Percentiles rank a stretch among this genome's conserved stretches.
Evolutionary conservation across 2,888 invertebrate genomes (phyloP).

Genomic region (Euphydryas editha): DNA sequence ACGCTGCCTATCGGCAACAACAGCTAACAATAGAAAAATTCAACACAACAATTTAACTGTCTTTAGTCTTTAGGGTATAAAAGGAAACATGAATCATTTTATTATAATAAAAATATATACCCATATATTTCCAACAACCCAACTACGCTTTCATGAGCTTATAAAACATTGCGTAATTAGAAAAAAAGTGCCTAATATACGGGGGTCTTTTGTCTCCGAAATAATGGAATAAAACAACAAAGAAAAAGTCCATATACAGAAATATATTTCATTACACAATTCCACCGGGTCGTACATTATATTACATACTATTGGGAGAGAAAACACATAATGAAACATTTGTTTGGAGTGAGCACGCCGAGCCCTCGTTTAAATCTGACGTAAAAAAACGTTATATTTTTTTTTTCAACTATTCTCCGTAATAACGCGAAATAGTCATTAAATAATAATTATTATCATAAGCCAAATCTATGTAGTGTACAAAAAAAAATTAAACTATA

Average conservation of each 20-base stretch:
- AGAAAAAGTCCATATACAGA: conserved; percentile 62
- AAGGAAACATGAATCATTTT: not conserved
- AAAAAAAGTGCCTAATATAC: conserved; percentile 1
- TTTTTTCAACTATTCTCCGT: not conserved
- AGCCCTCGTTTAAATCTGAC: conserved; percentile 10
- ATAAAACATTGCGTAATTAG: not conserved
- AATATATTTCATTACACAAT: conserved; percentile 66
- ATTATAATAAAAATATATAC: not conserved
- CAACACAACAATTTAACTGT: not conserved
- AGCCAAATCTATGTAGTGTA: not conserved
- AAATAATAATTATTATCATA: not conserved
- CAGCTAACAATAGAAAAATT: conserved; percentile 4
- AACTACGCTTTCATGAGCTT: not conserved
- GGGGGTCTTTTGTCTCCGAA: not conserved
- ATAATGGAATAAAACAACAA: conserved; percentile 48
- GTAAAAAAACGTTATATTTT: conserved; percentile 2
- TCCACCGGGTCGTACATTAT: conserved; percentile 51
- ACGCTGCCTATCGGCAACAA: not conserved
- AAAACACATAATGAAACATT: conserved; percentile 17
- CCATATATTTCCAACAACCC: not conserved
- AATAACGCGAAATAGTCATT: conserved; percentile 4
- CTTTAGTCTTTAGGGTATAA: not conserved
- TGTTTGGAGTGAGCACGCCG: conserved; percentile 24
- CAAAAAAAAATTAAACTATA: too few species aligned
- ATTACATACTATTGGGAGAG: conserved; percentile 29